phyloP scores from a whole-genome alignment of 2,113 vertebrate genomes.

The Platichthys stellatus region DNA sequence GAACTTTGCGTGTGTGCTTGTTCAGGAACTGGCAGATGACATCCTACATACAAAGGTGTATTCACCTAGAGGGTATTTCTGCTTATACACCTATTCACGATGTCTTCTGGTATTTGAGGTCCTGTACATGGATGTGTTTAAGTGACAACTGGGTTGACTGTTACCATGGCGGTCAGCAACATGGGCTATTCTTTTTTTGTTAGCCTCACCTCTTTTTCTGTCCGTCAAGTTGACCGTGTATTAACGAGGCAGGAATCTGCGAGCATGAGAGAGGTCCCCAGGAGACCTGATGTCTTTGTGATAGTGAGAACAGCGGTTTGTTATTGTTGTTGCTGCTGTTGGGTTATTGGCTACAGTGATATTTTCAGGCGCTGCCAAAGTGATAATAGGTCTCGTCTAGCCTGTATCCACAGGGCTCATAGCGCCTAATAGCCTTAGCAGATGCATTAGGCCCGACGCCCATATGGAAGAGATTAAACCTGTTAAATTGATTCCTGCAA shows the following conservation, averaged over 20 bases:
- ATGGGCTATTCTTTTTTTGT: slow-evolving; percentile 23
- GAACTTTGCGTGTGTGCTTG: not conserved
- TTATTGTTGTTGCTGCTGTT: slow-evolving; percentile 35
- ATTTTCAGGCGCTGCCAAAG: slow-evolving; percentile 57
- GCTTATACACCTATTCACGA: not conserved
- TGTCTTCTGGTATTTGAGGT: slow-evolving; percentile 4
- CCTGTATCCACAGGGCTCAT: slow-evolving; percentile 64
- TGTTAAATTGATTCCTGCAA: slow-evolving; percentile 56
- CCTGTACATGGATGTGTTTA: slow-evolving; percentile 32
- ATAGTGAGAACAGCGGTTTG: not conserved
- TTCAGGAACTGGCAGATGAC: not conserved
- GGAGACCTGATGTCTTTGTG: not conserved
- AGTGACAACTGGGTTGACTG: slow-evolving; percentile 58
- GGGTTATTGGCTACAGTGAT: slow-evolving; percentile 36
- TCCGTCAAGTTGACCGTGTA: slow-evolving; percentile 60
- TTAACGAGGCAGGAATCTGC: not conserved
- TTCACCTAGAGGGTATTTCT: not conserved
- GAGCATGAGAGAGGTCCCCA: slow-evolving; percentile 33
- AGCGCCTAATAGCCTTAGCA: slow-evolving; percentile 76
- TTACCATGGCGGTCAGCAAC: slow-evolving; percentile 35
- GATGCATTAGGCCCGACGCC: slow-evolving; percentile 68
- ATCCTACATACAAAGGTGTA: not conserved
- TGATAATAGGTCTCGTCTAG: slow-evolving; percentile 57
- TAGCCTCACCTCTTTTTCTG: slow-evolving; percentile 42
- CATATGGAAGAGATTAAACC: slow-evolving; percentile 80